A percentile compares a stretch with the other conserved stretches of the same genome.
Conservation (phyloP, 1,140 invertebrate species). For the Papilio machaon region DNA sequence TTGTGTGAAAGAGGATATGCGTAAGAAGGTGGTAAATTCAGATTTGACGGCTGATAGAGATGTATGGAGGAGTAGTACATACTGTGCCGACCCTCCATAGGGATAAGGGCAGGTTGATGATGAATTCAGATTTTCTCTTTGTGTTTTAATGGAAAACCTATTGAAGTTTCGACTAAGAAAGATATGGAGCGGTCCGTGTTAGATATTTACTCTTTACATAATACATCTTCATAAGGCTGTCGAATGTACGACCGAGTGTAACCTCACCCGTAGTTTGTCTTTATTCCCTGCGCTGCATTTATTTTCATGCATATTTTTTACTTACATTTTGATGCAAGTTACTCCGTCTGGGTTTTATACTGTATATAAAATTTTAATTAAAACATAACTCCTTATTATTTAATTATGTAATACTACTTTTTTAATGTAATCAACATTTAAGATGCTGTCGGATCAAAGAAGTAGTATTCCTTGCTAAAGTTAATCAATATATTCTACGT, state of each 20-base stretch:
- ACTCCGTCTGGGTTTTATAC: neutral
- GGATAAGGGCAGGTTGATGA: too few relatives aligned
- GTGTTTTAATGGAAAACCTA: conserved; percentile 55
- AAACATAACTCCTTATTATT: conserved; percentile 8
- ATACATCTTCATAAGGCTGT: conserved; percentile 58
- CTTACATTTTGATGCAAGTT: conserved; percentile 27
- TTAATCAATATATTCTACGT: neutral
- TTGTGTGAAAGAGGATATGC: too few relatives aligned
- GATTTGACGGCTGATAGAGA: too few relatives aligned
- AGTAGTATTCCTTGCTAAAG: neutral
- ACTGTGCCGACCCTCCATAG: too few relatives aligned
- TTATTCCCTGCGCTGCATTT: conserved; percentile 49
- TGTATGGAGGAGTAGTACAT: too few relatives aligned
- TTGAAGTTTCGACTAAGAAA: neutral
- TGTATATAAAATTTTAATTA: conserved; percentile 17
- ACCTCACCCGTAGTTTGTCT: conserved; percentile 49
- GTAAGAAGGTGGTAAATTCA: too few relatives aligned
- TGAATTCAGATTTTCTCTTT: conserved; percentile 47
- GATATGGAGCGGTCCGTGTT: conserved; percentile 29
- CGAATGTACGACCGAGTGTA: conserved; percentile 50
- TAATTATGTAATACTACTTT: neutral
- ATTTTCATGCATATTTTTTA: conserved; percentile 43
- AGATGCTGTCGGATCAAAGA: neutral
- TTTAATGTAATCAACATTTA: neutral
- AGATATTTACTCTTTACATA: conserved; percentile 54